Evolutionary conservation across 1,140 invertebrate genomes (phyloP).

Genomic region (Drosophila tristis): DNA sequence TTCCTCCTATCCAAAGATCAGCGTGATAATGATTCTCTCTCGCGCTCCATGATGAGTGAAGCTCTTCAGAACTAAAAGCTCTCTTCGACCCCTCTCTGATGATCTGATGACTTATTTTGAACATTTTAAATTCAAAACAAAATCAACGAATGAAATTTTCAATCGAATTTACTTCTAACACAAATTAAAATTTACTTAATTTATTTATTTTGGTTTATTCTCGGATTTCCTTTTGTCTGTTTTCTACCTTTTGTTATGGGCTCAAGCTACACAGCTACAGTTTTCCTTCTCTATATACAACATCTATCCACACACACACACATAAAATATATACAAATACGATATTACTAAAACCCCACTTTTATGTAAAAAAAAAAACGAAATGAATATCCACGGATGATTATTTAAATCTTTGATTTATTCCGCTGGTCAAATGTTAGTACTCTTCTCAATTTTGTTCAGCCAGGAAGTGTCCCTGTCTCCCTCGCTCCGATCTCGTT

Average conservation of each 20-base stretch:
- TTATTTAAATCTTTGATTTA: no score
- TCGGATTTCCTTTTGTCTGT: slow-evolving; percentile 22
- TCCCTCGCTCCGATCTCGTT: no score
- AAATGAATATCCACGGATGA: no score
- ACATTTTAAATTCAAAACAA: slow-evolving; percentile 38
- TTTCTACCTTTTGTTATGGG: slow-evolving; percentile 66
- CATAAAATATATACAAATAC: slow-evolving; percentile 18
- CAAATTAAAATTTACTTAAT: slow-evolving; percentile 25
- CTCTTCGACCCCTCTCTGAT: slow-evolving; percentile 12
- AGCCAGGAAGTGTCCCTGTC: no score
- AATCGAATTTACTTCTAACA: slow-evolving; percentile 55
- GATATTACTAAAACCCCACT: slow-evolving; percentile 57
- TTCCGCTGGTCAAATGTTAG: no score
- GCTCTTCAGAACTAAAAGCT: slow-evolving; percentile 16
- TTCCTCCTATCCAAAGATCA: background rate
- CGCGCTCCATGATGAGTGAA: background rate
- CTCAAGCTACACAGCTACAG: slow-evolving; percentile 77
- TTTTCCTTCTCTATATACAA: slow-evolving; percentile 51
- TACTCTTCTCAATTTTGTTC: no score
- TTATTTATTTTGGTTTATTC: slow-evolving; percentile 36
- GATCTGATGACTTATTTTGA: slow-evolving; percentile 16
- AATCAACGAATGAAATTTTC: slow-evolving; percentile 40
- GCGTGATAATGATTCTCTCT: slow-evolving; percentile 18
- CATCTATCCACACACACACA: slow-evolving; percentile 15
- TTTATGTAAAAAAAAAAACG: slow-evolving; percentile 63